A percentile compares a stretch with the other conserved stretches of the same genome.
These are phyloP conservation scores for Tipula vernalis DNA, from an alignment of 2,888 invertebrate genomes.

Conservation along the genomic window DNA sequence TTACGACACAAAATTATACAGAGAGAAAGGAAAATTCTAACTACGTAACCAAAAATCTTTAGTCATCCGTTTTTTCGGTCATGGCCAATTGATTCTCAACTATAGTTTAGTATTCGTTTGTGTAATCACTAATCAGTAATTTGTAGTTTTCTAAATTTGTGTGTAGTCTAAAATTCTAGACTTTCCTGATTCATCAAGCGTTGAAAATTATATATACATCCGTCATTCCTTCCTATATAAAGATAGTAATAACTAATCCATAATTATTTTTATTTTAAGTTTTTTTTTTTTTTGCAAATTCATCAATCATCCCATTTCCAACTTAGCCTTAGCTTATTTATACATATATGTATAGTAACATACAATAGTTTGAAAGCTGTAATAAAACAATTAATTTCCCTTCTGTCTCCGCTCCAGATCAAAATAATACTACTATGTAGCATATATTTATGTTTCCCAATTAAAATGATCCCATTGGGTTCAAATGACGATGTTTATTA, in stretches of 20 bases:
- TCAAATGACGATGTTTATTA: not conserved
- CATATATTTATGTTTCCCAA: not conserved
- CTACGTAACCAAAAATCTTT: not conserved
- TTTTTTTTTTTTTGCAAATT: not conserved
- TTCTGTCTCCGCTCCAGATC: not conserved
- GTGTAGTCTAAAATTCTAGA: not conserved
- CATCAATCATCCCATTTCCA: not conserved
- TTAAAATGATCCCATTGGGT: not conserved
- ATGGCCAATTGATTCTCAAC: not conserved
- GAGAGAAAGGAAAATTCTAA: not conserved
- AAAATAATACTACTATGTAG: not conserved
- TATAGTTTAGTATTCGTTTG: not conserved
- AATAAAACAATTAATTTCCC: not conserved
- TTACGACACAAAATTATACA: not conserved
- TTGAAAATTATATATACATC: not conserved
- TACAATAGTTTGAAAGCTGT: not conserved
- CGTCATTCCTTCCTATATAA: not conserved
- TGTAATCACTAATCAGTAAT: not conserved
- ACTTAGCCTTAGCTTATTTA: not conserved
- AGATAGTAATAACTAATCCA: not conserved
- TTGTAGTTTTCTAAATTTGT: not conserved
- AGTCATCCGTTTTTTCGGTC: not conserved
- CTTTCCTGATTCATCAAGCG: not conserved
- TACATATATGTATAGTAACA: not conserved
- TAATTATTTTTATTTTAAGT: not conserved